Evolutionary conservation across 2,113 vertebrate genomes (phyloP).

Genomic region (Eulemur macaco): DNA sequence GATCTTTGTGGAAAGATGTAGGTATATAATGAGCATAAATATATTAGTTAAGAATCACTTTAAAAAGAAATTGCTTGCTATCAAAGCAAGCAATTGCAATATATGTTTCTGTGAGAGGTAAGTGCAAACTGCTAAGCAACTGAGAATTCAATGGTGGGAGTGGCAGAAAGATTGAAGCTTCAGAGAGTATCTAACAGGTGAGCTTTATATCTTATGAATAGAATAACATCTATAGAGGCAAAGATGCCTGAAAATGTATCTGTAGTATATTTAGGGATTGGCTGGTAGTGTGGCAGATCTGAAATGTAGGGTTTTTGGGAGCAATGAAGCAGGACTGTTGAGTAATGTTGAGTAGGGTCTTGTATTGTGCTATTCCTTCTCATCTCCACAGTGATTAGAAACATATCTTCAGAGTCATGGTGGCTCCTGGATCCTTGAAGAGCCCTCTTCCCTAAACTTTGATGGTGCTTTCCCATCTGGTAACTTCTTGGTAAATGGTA

Average conservation of each 20-base stretch:
- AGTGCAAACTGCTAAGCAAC: neutral
- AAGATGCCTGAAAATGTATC: neutral
- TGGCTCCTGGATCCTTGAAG: neutral
- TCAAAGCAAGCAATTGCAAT: neutral
- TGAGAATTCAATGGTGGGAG: neutral
- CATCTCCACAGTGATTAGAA: neutral
- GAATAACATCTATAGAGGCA: neutral
- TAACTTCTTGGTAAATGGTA: neutral
- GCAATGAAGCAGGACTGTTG: neutral
- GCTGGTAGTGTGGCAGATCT: neutral
- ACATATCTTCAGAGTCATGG: neutral
- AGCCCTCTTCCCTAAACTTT: neutral
- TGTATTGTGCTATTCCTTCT: neutral
- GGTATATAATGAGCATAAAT: neutral
- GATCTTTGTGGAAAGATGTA: slow-evolving; percentile 1
- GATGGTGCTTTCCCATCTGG: neutral
- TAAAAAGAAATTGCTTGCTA: neutral
- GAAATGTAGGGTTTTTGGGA: neutral
- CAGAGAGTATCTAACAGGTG: neutral
- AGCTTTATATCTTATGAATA: neutral
- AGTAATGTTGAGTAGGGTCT: neutral
- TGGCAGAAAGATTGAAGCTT: neutral
- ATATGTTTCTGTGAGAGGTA: neutral
- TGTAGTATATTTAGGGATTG: neutral
- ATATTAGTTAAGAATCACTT: neutral